A percentile compares a stretch with the other conserved stretches of the same genome.
Evolutionary conservation across 2,113 vertebrate genomes (phyloP).

Genomic region (Loxodonta africana): DNA sequence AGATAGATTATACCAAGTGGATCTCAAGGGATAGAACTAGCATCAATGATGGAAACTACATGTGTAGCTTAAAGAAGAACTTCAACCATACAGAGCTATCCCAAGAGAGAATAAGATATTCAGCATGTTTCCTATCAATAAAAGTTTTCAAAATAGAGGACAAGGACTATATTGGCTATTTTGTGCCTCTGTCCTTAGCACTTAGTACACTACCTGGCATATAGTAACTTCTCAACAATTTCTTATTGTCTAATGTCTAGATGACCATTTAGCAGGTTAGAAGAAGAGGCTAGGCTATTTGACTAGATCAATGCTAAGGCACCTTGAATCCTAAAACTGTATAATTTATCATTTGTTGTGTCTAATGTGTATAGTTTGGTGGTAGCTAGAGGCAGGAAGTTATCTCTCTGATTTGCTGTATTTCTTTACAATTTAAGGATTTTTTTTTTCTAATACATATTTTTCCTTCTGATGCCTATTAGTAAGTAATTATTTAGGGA

Average conservation of each 20-base stretch:
- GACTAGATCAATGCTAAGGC: background rate
- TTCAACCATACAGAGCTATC: background rate
- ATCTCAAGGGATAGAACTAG: background rate
- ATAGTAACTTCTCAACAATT: background rate
- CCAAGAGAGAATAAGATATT: background rate
- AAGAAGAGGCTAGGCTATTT: background rate
- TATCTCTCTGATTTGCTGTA: background rate
- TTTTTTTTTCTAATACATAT: background rate
- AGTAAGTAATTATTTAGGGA: background rate
- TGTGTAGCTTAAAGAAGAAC: background rate
- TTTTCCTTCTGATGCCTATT: background rate
- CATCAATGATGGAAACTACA: background rate
- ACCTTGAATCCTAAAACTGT: background rate
- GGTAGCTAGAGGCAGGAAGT: background rate
- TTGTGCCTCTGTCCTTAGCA: background rate
- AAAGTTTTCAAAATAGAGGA: background rate
- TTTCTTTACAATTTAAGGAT: background rate
- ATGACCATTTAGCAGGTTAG: background rate
- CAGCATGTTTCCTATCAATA: background rate
- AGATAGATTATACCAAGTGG: background rate
- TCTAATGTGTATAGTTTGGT: background rate
- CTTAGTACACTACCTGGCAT: background rate
- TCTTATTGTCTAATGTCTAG: too few species aligned
- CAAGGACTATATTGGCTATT: background rate
- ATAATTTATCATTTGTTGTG: background rate